Base-by-base conservation (phyloP, 37 sponge, comb jelly and placozoan species). In the Petrosia ficiformis region DNA sequence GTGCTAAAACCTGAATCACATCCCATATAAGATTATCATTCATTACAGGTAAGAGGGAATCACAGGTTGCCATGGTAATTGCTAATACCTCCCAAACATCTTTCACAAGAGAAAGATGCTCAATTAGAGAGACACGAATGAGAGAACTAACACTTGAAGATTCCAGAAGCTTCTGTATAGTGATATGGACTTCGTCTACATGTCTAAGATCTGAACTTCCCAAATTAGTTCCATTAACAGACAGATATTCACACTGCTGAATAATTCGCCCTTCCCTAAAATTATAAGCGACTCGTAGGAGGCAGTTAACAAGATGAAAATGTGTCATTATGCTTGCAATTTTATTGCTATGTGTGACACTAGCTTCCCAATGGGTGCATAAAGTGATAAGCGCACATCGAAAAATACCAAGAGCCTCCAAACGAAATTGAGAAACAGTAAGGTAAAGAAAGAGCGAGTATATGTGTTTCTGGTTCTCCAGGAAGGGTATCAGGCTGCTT, bases 391-490 rank as follows among this genome's bases (percentile, higher is more conserved):
- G 52, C 39, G 71, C 75, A 68, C 67, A 64, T n/a, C 78, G 75
- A 29, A 79, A 2, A 16, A 84, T 81, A 0, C 59, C 76, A 25
- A 90, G 77, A 0, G 74, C 44, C 0, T 57, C 76, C 33, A 30
- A 14, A 10, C 78, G 82, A 52, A 82, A 82, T 28, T 42, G n/a
- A 33, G 61, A 11, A 42, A 73, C 38, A 21, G 82, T 77, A 24
- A 82, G 40, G 52, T 78, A 72, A 39, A 82, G 78, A 32, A 77
- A 81, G 58, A 82, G 80, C 2, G 76, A 75, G 76, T 68, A 86
- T 39, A 86, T 61, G 14, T 80, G 42, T 4, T 37, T 54, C 0
- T 70, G 44, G 8, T 59, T 44, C 14, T 67, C 43, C 21, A 71
- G 32, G 63, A 86, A 75, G 10, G 70, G 29, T 0, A 31, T 59